A percentile compares a stretch with the other conserved stretches of the same genome.
Conservation (phyloP, 2,113 vertebrate species). For the Dascyllus trimaculatus region DNA sequence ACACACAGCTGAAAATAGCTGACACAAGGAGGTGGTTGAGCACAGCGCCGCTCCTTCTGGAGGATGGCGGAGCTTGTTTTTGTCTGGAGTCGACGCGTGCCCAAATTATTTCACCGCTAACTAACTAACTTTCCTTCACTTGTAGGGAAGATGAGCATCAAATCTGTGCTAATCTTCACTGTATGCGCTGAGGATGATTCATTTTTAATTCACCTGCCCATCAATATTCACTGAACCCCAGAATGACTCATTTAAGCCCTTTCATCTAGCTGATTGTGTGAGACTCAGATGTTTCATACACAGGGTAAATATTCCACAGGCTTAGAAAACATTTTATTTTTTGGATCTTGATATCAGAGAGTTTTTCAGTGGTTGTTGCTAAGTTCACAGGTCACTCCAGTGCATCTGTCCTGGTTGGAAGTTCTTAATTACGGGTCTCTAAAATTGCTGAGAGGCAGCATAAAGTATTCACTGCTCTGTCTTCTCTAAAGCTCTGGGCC, state of each 20-base stretch:
- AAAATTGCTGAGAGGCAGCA: constrained; percentile 58
- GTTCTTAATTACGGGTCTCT: constrained; percentile 64
- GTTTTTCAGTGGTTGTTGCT: constrained; percentile 30
- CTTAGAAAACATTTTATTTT: constrained; percentile 4
- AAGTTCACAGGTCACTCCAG: constrained; percentile 41
- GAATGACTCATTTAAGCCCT: constrained; percentile 24
- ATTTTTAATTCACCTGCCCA: constrained; percentile 18
- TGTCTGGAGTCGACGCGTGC: constrained; percentile 4
- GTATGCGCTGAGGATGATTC: constrained; percentile 13
- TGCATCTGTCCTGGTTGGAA: constrained; percentile 45
- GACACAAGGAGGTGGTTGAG: constrained; percentile 43
- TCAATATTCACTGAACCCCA: constrained; percentile 30
- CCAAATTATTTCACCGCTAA: constrained; percentile 29
- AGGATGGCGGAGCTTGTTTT: constrained; percentile 28
- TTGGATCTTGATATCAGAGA: constrained; percentile 11
- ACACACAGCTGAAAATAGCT: constrained; percentile 54
- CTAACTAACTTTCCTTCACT: background rate
- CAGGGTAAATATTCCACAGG: background rate
- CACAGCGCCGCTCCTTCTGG: constrained; percentile 40
- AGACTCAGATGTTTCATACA: constrained; percentile 7
- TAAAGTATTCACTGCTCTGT: constrained; percentile 58
- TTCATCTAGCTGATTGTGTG: constrained; percentile 13
- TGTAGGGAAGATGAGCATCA: constrained; percentile 10
- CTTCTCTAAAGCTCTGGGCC: constrained; percentile 65
- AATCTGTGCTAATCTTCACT: constrained; percentile 21